A percentile compares a stretch with the other conserved stretches of the same genome.
Conservation (phyloP, 2,888 invertebrate genomes). For the Troides helena region DNA sequence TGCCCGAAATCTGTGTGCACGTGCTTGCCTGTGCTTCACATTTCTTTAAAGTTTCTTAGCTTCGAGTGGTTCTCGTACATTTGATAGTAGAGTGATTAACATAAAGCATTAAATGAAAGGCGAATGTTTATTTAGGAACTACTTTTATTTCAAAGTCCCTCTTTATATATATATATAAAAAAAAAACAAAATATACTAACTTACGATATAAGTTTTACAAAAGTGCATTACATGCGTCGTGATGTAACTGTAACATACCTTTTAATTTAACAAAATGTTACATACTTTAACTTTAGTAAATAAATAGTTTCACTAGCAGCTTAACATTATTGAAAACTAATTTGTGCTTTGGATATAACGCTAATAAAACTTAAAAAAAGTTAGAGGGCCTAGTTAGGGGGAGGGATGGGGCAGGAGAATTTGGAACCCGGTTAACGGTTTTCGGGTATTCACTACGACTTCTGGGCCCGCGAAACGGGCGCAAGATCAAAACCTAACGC, state of each 20-base stretch:
- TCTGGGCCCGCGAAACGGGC: not conserved
- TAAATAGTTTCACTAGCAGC: slow-evolving; percentile 52
- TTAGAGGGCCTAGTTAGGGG: not conserved
- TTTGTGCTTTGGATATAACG: slow-evolving; percentile 52
- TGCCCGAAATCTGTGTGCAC: too few relatives aligned
- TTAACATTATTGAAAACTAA: slow-evolving; percentile 46
- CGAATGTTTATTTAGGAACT: slow-evolving; percentile 44
- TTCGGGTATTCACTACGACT: not conserved
- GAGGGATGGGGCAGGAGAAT: too few relatives aligned
- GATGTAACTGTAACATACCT: slow-evolving; percentile 47
- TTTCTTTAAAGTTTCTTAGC: too few relatives aligned
- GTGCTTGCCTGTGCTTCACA: too few relatives aligned
- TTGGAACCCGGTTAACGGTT: too few relatives aligned
- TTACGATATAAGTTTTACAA: slow-evolving; percentile 58
- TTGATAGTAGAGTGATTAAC: not conserved
- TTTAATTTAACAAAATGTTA: slow-evolving; percentile 46
- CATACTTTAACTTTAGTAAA: slow-evolving; percentile 51
- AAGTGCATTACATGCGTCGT: slow-evolving; percentile 68
- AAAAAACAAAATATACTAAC: slow-evolving; percentile 58
- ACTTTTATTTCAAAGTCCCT: slow-evolving; percentile 59
- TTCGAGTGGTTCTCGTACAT: too few relatives aligned
- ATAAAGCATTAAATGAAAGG: slow-evolving; percentile 31
- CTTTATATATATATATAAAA: slow-evolving; percentile 41
- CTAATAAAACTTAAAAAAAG: slow-evolving; percentile 41
- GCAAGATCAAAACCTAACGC: not conserved